phyloP scores from a whole-genome alignment of 2,113 vertebrate species.

The Eurypyga helias region DNA sequence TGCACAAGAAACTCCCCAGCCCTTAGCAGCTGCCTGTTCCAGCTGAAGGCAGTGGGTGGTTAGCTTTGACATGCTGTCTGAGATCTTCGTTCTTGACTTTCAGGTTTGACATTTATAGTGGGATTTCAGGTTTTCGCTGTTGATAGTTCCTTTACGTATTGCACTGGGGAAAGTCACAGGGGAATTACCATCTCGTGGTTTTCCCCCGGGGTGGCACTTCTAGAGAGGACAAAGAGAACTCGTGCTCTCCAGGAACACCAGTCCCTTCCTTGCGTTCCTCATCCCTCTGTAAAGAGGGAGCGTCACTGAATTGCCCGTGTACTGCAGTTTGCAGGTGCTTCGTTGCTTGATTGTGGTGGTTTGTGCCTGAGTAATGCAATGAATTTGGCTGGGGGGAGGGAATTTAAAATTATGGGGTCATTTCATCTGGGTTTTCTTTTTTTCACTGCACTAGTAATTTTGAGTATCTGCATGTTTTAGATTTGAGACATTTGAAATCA shows the following conservation, averaged over 20 bases:
- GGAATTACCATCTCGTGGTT: background rate
- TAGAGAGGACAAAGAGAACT: background rate
- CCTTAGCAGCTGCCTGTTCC: background rate
- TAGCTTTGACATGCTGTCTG: background rate
- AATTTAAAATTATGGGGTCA: background rate
- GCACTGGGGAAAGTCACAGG: background rate
- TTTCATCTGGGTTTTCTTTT: background rate
- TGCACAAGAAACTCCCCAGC: background rate
- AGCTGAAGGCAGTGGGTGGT: slow-evolving; percentile 23
- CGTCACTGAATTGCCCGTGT: background rate
- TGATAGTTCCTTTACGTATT: background rate
- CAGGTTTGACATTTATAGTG: background rate
- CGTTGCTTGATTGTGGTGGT: background rate
- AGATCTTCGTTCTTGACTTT: slow-evolving; percentile 16
- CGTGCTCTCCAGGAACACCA: background rate
- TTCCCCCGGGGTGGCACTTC: background rate
- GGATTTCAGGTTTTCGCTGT: slow-evolving; percentile 8
- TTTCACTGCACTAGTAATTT: background rate
- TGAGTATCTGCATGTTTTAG: slow-evolving; percentile 74
- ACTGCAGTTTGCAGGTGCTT: background rate
- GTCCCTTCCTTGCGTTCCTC: background rate
- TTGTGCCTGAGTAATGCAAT: background rate
- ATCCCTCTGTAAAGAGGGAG: background rate
- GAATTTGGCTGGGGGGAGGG: background rate
- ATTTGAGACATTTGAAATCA: slow-evolving; percentile 99